Evolutionary conservation across 2,888 invertebrate species (phyloP).

Genomic region (Mythimna lalbum): DNA sequence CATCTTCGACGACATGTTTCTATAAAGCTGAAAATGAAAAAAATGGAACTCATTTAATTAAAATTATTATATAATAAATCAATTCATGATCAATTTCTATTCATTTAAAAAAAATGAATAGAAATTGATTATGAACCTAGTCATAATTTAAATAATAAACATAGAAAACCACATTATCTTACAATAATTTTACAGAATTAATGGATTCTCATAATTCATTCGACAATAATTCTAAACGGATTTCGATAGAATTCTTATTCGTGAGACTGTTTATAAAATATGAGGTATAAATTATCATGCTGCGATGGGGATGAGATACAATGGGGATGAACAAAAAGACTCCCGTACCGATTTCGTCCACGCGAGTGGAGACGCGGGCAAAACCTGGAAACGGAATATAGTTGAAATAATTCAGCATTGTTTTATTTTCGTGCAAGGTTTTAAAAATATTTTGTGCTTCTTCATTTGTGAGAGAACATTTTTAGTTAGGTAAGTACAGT

Average conservation of each 20-base stretch:
- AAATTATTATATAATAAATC: too few species aligned
- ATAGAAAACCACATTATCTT: neutral
- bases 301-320: conserved; percentile 48
- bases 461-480: conserved; percentile 6
- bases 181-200: neutral
- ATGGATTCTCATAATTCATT: neutral
- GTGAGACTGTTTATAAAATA: conserved; percentile 47
- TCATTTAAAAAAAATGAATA: too few species aligned
- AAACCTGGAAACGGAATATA: conserved; percentile 47
- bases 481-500: neutral
- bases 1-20: too few species aligned
- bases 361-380: conserved; percentile 45
- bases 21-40: too few species aligned
- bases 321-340: conserved; percentile 52
- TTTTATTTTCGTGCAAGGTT: conserved; percentile 44
- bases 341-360: conserved; percentile 44
- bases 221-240: conserved; percentile 6
- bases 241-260: conserved; percentile 35
- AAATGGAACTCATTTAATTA: too few species aligned
- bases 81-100: too few species aligned
- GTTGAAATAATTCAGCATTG: conserved; percentile 42
- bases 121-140: too few species aligned
- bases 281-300: conserved; percentile 44
- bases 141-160: too few species aligned
- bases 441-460: conserved; percentile 10